phyloP scores from a whole-genome alignment of 2,888 invertebrate species.

The Calameuta pallipes region DNA sequence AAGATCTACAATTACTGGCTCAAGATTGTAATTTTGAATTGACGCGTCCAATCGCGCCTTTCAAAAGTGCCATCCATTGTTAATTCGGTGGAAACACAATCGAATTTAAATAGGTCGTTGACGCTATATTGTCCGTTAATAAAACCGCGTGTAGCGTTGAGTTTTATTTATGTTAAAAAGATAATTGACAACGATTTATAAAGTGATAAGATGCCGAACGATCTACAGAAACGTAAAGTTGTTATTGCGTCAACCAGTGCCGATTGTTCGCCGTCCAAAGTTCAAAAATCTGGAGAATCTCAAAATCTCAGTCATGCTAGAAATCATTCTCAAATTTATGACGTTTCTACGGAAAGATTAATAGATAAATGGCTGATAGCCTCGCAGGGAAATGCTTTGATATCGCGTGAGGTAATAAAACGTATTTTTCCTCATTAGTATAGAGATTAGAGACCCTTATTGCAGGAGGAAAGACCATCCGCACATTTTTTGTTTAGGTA shows the following conservation, averaged over 20 bases:
- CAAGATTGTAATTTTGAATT: neutral
- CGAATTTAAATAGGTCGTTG: neutral
- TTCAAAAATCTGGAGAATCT: neutral
- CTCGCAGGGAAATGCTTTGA: neutral
- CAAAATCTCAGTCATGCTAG: neutral
- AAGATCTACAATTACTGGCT: neutral
- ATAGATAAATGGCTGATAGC: neutral
- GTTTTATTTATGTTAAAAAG: neutral
- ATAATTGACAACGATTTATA: neutral
- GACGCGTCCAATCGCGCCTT: neutral
- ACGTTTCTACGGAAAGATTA: neutral
- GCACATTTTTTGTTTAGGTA: neutral
- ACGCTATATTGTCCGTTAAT: neutral
- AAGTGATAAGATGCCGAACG: neutral
- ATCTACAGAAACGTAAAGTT: neutral
- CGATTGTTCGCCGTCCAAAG: neutral
- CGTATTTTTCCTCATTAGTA: neutral
- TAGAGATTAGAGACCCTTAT: neutral
- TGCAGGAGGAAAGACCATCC: neutral
- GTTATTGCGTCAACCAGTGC: neutral
- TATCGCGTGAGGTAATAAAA: neutral
- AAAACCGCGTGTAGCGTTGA: neutral
- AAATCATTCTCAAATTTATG: neutral
- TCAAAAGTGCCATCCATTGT: neutral
- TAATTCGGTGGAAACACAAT: neutral